Conservation (phyloP, 2,888 invertebrate species). For the Agrilus cyanescens region DNA sequence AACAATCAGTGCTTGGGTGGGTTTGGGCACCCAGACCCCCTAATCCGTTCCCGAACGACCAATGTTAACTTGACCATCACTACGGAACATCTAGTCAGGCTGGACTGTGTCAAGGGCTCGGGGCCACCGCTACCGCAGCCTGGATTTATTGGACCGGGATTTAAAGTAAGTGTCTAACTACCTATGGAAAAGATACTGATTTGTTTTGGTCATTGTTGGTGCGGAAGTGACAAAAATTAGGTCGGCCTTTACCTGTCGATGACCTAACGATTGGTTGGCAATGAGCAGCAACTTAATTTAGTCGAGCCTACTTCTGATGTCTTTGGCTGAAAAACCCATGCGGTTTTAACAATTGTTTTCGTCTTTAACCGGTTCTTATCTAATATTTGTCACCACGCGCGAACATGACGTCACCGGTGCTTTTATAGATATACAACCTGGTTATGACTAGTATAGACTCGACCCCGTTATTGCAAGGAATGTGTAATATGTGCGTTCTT, state of each 20-base stretch:
- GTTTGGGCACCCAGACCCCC: conserved; percentile 31
- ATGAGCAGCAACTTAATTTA: background rate
- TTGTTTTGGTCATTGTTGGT: background rate
- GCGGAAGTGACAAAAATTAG: background rate
- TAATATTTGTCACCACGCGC: too few species aligned
- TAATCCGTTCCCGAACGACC: conserved; percentile 29
- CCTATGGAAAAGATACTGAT: conserved; percentile 3
- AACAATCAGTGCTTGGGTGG: conserved; percentile 36
- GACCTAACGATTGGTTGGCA: background rate
- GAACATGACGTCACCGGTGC: too few species aligned
- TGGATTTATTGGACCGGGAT: conserved; percentile 35
- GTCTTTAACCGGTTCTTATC: too few species aligned
- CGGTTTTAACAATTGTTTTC: too few species aligned
- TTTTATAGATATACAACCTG: too few species aligned
- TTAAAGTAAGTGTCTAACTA: conserved; percentile 30
- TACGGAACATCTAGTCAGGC: conserved; percentile 31
- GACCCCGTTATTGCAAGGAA: too few species aligned
- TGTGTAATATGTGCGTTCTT: too few species aligned
- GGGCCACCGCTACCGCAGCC: conserved; percentile 35
- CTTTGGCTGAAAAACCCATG: too few species aligned
- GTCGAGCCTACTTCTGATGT: background rate
- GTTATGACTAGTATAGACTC: too few species aligned
- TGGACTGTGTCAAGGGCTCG: conserved; percentile 33
- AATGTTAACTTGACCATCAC: conserved; percentile 37
- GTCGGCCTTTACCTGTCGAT: conserved; percentile 5